phyloP scores from a whole-genome alignment of 2,113 vertebrate species.

The Phyllostomus discolor region DNA sequence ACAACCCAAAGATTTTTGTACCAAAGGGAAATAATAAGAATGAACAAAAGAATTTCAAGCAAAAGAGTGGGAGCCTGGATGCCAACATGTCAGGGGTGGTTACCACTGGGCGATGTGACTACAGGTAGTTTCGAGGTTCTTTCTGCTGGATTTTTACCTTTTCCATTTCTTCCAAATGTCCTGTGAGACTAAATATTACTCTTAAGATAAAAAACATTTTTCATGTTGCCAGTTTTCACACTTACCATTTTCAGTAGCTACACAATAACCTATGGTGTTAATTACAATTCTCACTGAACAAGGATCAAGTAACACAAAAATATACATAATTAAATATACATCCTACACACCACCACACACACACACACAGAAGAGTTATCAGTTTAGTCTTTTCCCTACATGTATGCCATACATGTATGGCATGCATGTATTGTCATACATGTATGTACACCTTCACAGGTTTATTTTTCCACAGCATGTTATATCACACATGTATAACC shows the following conservation, averaged over 20 bases:
- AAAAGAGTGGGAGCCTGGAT: not conserved
- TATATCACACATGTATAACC: not conserved
- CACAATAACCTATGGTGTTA: not conserved
- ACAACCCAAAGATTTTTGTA: not conserved
- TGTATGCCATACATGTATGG: not conserved
- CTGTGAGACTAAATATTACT: not conserved
- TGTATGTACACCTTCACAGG: not conserved
- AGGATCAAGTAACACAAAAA: not conserved
- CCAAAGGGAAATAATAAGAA: not conserved
- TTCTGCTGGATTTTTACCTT: not conserved
- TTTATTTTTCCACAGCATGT: not conserved
- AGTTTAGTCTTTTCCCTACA: not conserved
- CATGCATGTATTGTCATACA: not conserved
- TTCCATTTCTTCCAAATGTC: constrained; percentile 2
- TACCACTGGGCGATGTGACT: not conserved
- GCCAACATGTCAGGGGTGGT: not conserved
- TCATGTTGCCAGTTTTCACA: not conserved
- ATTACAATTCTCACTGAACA: not conserved
- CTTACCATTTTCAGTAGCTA: not conserved
- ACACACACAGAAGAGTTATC: not conserved
- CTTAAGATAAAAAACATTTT: not conserved
- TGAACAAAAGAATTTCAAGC: not conserved
- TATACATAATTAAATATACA: not conserved
- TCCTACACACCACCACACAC: not conserved
- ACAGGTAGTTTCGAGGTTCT: not conserved